phyloP scores from a whole-genome alignment of 2,113 vertebrate genomes.

The Lichenostomus cassidix region DNA sequence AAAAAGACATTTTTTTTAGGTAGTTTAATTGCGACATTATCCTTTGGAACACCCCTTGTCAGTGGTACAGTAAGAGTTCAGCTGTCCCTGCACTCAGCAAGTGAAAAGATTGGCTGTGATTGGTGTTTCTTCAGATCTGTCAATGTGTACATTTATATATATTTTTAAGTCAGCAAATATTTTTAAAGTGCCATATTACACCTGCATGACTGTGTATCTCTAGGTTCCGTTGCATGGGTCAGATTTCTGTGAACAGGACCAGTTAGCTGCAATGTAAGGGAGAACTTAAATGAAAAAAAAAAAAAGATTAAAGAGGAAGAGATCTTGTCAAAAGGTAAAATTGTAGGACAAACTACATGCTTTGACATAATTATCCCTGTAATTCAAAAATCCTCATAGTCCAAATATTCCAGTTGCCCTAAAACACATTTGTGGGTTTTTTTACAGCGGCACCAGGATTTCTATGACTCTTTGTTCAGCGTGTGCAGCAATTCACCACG shows the following conservation, averaged over 20 bases:
- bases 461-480: conserved; percentile 89
- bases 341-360: not conserved
- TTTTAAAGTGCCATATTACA: not conserved
- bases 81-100: not conserved
- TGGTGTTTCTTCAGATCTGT: not conserved
- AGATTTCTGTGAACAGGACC: not conserved
- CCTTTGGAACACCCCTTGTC: not conserved
- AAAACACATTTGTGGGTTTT: not conserved
- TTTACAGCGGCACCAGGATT: conserved; percentile 81
- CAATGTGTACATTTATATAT: not conserved
- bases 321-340: not conserved
- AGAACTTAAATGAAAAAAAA: not conserved
- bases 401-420: not conserved
- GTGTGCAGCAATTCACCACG: conserved; percentile 87
- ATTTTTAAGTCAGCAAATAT: not conserved
- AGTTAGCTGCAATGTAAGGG: not conserved
- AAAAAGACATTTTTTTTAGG: not conserved
- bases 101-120: not conserved
- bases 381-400: not conserved
- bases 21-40: not conserved
- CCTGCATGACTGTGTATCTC: accelerated
- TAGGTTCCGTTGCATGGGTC: not conserved
- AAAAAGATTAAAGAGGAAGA: not conserved
- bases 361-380: not conserved
- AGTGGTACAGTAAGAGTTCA: not conserved